Percentiles rank a stretch among this genome's conserved stretches.
These are phyloP conservation scores for Sminthopsis crassicaudata DNA, from an alignment of 2,113 vertebrate genomes.

Conservation along the genomic window DNA sequence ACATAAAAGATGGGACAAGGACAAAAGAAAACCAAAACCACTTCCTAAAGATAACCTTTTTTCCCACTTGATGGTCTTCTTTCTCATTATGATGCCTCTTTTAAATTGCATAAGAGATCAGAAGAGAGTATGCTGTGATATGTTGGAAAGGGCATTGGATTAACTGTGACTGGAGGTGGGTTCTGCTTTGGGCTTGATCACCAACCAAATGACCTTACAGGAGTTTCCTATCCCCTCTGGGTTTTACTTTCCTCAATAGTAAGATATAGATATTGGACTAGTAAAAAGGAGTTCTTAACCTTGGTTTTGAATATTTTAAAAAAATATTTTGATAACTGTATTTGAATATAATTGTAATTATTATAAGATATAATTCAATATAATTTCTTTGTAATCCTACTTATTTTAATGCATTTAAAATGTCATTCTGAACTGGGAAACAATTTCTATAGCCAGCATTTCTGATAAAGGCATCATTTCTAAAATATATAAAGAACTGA, in stretches of 20 bases:
- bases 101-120: not conserved
- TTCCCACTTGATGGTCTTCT: not conserved
- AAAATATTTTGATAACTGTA: not conserved
- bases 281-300: not conserved
- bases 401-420: not conserved
- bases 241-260: not conserved
- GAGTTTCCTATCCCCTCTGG: not conserved
- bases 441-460: too few species aligned
- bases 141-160: not conserved
- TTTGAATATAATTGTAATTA: not conserved
- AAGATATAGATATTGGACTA: not conserved
- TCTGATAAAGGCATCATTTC: too few species aligned
- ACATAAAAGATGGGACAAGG: conserved; percentile 4
- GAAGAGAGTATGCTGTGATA: not conserved
- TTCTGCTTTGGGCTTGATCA: not conserved
- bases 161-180: not conserved
- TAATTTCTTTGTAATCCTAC: not conserved
- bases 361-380: too few species aligned
- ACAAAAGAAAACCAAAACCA: conserved; percentile 6
- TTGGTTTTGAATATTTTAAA: not conserved
- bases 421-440: not conserved
- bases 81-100: not conserved
- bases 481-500: too few species aligned
- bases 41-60: not conserved
- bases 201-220: not conserved